Evolutionary conservation across 2,888 invertebrate species (phyloP).

Genomic region (Polia nebulosa): DNA sequence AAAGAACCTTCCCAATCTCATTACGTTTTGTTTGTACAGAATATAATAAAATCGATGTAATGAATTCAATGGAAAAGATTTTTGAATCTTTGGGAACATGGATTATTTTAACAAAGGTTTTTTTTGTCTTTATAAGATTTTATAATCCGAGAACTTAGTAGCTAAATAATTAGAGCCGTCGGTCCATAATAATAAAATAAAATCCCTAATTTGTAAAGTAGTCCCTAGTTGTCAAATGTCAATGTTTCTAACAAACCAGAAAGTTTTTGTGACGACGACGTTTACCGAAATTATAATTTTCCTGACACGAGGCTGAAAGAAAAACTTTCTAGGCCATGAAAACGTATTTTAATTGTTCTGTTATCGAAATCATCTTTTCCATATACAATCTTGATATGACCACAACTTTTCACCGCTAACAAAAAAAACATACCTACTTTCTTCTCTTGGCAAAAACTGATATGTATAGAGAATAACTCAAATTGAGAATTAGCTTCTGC

Average conservation of each 20-base stretch:
- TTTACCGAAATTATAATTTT: neutral
- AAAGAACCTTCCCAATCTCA: constrained; percentile 45
- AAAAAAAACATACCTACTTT: too few species aligned
- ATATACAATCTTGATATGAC: too few species aligned
- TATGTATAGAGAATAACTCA: too few species aligned
- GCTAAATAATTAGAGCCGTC: too few species aligned
- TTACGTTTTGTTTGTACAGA: constrained; percentile 47
- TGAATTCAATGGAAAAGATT: constrained; percentile 22
- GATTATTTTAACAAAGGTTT: constrained; percentile 7
- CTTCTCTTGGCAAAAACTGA: too few species aligned
- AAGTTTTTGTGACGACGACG: neutral
- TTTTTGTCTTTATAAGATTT: neutral
- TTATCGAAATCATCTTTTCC: neutral
- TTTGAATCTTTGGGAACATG: constrained; percentile 1
- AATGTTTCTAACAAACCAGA: neutral
- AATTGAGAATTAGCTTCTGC: too few species aligned
- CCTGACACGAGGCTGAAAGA: neutral
- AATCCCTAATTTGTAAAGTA: too few species aligned
- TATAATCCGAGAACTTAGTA: neutral
- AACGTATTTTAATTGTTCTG: neutral
- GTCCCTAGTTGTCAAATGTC: too few species aligned
- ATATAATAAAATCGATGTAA: constrained; percentile 37
- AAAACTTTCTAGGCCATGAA: neutral
- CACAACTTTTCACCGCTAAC: too few species aligned
- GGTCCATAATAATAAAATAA: too few species aligned